Evolutionary conservation across 2,113 vertebrate species (phyloP).

Genomic region (Zapus hudsonius): DNA sequence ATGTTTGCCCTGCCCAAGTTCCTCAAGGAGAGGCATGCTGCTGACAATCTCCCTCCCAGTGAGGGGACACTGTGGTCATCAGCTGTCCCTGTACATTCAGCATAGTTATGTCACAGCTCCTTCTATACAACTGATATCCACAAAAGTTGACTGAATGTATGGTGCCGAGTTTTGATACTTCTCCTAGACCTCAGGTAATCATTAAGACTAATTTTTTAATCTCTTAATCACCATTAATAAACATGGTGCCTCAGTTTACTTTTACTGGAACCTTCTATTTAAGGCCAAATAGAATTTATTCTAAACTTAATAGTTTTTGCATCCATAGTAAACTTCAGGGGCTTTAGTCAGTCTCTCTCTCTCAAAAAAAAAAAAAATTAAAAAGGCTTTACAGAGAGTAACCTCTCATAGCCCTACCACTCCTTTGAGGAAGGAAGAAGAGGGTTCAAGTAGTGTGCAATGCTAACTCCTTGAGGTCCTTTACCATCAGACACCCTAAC

Average conservation of each 20-base stretch:
- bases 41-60: neutral
- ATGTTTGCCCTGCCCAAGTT: neutral
- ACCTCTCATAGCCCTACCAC: neutral
- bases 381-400: neutral
- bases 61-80: too few species aligned
- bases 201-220: neutral
- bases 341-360: too few species aligned
- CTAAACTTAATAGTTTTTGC: neutral
- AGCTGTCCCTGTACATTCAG: neutral
- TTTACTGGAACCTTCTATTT: neutral
- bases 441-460: neutral
- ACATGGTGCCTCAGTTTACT: neutral
- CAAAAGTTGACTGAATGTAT: neutral
- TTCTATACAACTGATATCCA: neutral
- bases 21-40: neutral
- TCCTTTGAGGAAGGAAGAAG: rapidly evolving
- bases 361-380: too few species aligned
- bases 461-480: neutral
- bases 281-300: neutral
- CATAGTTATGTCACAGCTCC: neutral
- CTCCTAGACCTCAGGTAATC: neutral
- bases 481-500: neutral
- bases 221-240: neutral
- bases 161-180: neutral
- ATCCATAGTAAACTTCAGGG: neutral